A percentile compares a stretch with the other conserved stretches of the same genome.
Evolutionary conservation across 53 echinoderm and acorn worm species (phyloP).

Genomic region (Henricia sp.): DNA sequence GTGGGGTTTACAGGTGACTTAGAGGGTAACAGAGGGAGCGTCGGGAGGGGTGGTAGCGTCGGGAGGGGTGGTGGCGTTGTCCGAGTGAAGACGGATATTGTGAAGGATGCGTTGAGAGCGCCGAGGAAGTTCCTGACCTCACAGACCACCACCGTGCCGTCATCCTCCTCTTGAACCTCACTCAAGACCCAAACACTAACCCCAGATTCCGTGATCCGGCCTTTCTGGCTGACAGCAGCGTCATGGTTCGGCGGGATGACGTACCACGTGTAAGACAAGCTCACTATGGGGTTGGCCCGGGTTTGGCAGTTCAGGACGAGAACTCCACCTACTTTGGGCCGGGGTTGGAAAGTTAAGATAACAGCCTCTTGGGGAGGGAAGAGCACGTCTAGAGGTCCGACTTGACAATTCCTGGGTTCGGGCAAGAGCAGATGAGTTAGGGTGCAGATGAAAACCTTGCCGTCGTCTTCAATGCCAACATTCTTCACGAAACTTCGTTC

Average conservation of each 20-base stretch:
- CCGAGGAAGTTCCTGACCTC: conserved; percentile 27
- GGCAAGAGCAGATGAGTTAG: conserved; percentile 48
- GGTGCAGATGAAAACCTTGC: conserved; percentile 42
- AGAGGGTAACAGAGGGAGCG: neutral
- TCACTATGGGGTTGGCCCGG: conserved; percentile 47
- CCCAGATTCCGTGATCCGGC: neutral
- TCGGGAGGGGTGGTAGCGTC: too few relatives aligned
- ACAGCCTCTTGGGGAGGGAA: conserved; percentile 52
- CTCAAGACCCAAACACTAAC: neutral
- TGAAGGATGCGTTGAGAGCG: conserved; percentile 2
- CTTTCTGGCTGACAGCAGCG: neutral
- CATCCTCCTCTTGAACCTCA: conserved; percentile 5
- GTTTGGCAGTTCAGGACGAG: conserved; percentile 16
- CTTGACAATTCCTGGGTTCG: conserved; percentile 41
- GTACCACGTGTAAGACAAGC: conserved; percentile 45
- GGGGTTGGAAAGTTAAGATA: neutral
- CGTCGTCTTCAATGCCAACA: conserved; percentile 47
- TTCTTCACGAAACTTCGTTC: neutral
- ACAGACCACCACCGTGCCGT: conserved; percentile 20
- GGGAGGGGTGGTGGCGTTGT: conserved; percentile 24
- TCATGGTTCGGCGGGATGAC: conserved; percentile 30
- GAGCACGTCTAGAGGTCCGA: conserved; percentile 62
- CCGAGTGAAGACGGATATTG: neutral
- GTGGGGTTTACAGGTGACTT: too few relatives aligned
- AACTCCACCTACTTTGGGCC: neutral